Evolutionary conservation across 2,797 vertebrate genomes (phyloP).

Genomic region (Sphenopsis melanotis): DNA sequence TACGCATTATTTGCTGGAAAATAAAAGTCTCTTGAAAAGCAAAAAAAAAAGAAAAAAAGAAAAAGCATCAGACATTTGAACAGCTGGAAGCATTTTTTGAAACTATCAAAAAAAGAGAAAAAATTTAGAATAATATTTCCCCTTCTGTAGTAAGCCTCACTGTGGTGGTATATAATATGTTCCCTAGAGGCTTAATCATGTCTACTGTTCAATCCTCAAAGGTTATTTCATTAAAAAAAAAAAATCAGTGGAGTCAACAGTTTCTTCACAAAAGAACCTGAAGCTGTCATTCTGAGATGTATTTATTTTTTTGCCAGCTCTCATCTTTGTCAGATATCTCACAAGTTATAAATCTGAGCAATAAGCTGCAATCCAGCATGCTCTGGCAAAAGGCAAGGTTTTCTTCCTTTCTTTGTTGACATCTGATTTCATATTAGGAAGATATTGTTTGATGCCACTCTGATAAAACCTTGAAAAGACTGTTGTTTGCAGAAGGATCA

Average conservation of each 20-base stretch:
- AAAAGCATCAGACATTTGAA: conserved; percentile 39
- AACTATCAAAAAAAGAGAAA: conserved; percentile 13
- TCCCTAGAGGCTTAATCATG: conserved; percentile 8
- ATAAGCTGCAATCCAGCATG: not conserved
- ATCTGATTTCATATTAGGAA: not conserved
- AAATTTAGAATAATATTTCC: conserved; percentile 27
- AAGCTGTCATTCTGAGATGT: not conserved
- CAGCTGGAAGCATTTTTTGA: conserved; percentile 59
- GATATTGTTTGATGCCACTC: not conserved
- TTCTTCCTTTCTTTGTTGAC: not conserved
- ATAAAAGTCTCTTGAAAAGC: not conserved
- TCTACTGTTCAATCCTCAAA: conserved; percentile 43
- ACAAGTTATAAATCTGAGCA: not conserved
- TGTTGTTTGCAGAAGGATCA: not conserved
- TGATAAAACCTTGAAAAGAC: not conserved
- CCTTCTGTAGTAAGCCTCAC: not conserved
- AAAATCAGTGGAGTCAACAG: not conserved
- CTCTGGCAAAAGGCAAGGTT: not conserved
- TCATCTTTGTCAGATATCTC: not conserved
- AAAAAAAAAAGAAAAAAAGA: not conserved
- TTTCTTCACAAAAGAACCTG: not conserved
- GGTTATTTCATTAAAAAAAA: not conserved
- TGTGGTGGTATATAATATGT: not conserved
- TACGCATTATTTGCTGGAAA: conserved; percentile 47
- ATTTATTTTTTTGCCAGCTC: not conserved